Evolutionary conservation across 2,797 vertebrate genomes (phyloP).

Genomic region (Botia kubotai): DNA sequence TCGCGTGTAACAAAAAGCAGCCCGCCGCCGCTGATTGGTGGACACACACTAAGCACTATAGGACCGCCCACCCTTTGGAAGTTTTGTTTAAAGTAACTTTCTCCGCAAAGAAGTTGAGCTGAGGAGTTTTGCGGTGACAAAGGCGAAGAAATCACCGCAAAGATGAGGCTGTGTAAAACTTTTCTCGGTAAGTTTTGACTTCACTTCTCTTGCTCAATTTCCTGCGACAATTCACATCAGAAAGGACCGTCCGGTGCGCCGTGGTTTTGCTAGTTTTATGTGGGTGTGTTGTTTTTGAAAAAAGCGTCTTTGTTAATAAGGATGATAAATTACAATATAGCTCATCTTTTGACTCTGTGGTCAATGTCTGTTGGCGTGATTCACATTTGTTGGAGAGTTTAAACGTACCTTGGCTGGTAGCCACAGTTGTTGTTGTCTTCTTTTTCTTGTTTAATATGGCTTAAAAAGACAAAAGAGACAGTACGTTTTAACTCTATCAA

Average conservation of each 20-base stretch:
- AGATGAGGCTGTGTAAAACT: slow-evolving; percentile 85
- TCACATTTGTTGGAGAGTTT: neutral
- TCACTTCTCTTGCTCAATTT: neutral
- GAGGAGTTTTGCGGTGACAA: slow-evolving; percentile 63
- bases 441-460: slow-evolving; percentile 7
- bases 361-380: neutral
- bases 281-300: neutral
- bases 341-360: no score
- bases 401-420: neutral
- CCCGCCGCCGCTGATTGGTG: slow-evolving; percentile 76
- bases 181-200: slow-evolving; percentile 83
- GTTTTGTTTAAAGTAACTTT: slow-evolving; percentile 80
- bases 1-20: slow-evolving; percentile 64
- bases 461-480: neutral
- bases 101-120: slow-evolving; percentile 74
- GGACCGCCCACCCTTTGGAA: slow-evolving; percentile 69
- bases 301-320: neutral
- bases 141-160: slow-evolving; percentile 66
- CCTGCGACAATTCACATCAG: neutral
- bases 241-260: neutral
- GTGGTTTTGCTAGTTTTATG: neutral
- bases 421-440: neutral
- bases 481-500: neutral
- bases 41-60: slow-evolving; percentile 31
- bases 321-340: no score